Conservation (phyloP, 2,797 vertebrate species). For the Syngnathus rostellatus region DNA sequence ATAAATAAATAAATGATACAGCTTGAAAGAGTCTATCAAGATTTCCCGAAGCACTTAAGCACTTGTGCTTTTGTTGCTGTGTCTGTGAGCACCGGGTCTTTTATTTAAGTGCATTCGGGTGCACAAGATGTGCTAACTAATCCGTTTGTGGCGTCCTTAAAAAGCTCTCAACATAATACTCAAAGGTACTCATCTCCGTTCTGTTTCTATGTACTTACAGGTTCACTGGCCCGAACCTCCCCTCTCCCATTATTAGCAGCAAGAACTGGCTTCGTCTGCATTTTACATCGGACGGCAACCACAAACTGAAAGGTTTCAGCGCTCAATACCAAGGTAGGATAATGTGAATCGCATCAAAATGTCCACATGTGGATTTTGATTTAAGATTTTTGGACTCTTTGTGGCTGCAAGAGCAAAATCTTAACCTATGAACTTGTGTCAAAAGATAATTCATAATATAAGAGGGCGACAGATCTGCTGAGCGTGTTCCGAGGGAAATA, state of each 20-base stretch:
- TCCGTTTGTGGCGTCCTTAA: conserved; percentile 1
- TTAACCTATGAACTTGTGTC: background rate
- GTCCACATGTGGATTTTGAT: background rate
- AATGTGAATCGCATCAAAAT: background rate
- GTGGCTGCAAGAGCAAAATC: background rate
- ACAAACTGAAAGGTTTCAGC: conserved; percentile 91
- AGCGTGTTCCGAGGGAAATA: background rate
- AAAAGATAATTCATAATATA: conserved; percentile 6
- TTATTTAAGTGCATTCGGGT: background rate
- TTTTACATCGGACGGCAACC: conserved; percentile 94
- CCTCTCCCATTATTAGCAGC: conserved; percentile 95
- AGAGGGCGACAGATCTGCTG: background rate
- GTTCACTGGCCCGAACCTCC: conserved; percentile 93
- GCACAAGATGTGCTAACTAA: background rate
- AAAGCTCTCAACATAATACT: conserved; percentile 3
- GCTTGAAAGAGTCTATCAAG: background rate
- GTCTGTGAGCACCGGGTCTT: background rate
- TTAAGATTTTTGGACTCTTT: background rate
- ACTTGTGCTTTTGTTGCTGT: background rate
- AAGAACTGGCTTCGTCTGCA: conserved; percentile 98
- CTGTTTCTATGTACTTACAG: conserved; percentile 55
- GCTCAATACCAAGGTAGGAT: conserved; percentile 91
- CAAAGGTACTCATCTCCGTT: background rate
- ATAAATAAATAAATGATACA: background rate
- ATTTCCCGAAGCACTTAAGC: background rate